These are phyloP conservation scores for Atractosteus spatula DNA, from an alignment of 2,113 vertebrate genomes.

Conservation along the genomic window DNA sequence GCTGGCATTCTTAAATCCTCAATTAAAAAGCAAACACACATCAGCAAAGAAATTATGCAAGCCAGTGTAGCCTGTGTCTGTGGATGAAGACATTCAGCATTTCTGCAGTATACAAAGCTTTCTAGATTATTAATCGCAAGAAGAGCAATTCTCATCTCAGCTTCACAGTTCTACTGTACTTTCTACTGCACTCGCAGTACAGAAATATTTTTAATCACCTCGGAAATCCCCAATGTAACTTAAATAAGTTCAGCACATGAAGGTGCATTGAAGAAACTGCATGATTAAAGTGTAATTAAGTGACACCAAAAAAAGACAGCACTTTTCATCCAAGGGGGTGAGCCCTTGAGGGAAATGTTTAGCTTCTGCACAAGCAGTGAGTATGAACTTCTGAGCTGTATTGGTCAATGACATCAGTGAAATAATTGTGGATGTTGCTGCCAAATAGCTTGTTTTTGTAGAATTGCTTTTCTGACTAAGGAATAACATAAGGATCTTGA, in stretches of 20 bases:
- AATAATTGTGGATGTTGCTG: conserved; percentile 10
- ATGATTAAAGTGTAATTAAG: conserved; percentile 37
- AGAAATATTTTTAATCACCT: conserved; percentile 14
- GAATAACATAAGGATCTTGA: conserved; percentile 33
- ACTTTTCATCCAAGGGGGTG: conserved; percentile 29
- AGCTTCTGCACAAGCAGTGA: conserved; percentile 28
- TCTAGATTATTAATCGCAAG: too few species aligned
- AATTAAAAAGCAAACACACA: too few species aligned
- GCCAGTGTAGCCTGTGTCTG: too few species aligned
- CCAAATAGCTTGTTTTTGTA: conserved; percentile 19
- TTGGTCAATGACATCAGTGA: conserved; percentile 28
- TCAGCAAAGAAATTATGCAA: too few species aligned
- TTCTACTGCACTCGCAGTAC: background rate
- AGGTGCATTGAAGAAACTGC: conserved; percentile 25
- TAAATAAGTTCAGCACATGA: conserved; percentile 24
- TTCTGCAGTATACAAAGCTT: too few species aligned
- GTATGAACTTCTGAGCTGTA: conserved; percentile 17
- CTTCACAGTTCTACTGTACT: too few species aligned
- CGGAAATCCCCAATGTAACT: conserved; percentile 23
- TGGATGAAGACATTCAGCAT: too few species aligned
- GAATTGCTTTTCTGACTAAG: conserved; percentile 28
- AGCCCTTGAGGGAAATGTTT: conserved; percentile 28
- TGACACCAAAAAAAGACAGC: conserved; percentile 26
- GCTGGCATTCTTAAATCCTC: too few species aligned
- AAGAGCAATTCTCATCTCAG: too few species aligned